Evolutionary conservation across 2,888 invertebrate species (phyloP).

Genomic region (Morpho helenor): DNA sequence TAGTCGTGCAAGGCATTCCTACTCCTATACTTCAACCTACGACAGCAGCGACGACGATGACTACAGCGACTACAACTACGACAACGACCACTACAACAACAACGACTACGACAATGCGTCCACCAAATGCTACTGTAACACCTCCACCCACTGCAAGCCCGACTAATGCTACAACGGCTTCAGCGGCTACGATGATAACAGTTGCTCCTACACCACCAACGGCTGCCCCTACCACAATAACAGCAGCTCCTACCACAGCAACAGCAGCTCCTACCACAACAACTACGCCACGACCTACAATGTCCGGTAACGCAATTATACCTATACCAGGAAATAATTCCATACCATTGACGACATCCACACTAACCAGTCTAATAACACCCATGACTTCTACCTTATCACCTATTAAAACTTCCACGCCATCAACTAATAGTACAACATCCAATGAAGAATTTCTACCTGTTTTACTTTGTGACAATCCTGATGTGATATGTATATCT

Average conservation of each 20-base stretch:
- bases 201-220: constrained; percentile 3
- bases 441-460: constrained; percentile 53
- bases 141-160: constrained; percentile 28
- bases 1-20: constrained; percentile 57
- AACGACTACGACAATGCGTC: constrained; percentile 24
- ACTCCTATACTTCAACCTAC: constrained; percentile 63
- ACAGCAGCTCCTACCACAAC: constrained; percentile 2
- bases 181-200: constrained; percentile 30
- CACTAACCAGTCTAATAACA: constrained; percentile 31
- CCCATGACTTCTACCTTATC: constrained; percentile 28
- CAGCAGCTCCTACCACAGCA: not conserved
- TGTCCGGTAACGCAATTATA: constrained; percentile 28
- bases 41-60: constrained; percentile 39
- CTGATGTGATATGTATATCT: constrained; percentile 65
- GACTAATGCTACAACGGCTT: constrained; percentile 24
- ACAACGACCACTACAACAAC: constrained; percentile 19
- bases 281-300: constrained; percentile 16
- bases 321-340: constrained; percentile 23
- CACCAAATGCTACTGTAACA: constrained; percentile 25
- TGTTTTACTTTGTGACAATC: constrained; percentile 62
- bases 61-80: constrained; percentile 29
- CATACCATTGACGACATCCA: constrained; percentile 27
- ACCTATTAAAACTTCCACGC: constrained; percentile 18
- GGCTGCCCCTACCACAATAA: not conserved
- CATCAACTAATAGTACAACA: constrained; percentile 20